Conservation (phyloP, 1,140 invertebrate genomes). For the Cylas formicarius region DNA sequence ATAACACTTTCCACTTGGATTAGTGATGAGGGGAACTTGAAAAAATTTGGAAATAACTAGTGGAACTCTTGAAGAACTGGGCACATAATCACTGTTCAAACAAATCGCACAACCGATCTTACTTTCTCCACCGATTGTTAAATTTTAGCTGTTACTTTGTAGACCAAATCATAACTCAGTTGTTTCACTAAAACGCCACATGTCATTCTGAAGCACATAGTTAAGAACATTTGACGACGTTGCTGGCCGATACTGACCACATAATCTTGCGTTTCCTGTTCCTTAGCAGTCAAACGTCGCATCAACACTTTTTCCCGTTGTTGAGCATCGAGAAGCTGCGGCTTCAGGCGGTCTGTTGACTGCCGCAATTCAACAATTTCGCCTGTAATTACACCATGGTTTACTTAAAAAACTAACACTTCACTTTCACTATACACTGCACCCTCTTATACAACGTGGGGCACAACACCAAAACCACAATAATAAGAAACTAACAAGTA, state of each 20-base stretch:
- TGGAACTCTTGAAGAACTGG: too few species aligned
- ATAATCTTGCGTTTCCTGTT: slow-evolving; percentile 94
- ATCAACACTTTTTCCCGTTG: slow-evolving; percentile 87
- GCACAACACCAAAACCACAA: slow-evolving; percentile 24
- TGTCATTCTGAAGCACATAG: slow-evolving; percentile 18
- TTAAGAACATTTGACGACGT: slow-evolving; percentile 27
- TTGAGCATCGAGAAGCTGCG: slow-evolving; percentile 75
- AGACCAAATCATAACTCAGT: slow-evolving; percentile 4
- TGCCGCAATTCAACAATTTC: slow-evolving; percentile 68
- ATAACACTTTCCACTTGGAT: too few species aligned
- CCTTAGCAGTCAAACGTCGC: slow-evolving; percentile 84
- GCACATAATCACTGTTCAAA: too few species aligned
- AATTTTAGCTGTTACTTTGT: too few species aligned
- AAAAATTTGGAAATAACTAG: too few species aligned
- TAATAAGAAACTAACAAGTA: slow-evolving; percentile 37
- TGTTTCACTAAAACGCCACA: slow-evolving; percentile 10
- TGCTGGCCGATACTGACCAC: slow-evolving; percentile 59
- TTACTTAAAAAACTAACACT: slow-evolving; percentile 18
- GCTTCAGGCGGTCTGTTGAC: slow-evolving; percentile 72
- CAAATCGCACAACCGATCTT: too few species aligned
- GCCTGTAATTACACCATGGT: slow-evolving; percentile 48
- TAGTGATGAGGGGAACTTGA: too few species aligned
- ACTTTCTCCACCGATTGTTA: not conserved
- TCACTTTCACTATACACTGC: slow-evolving; percentile 33
- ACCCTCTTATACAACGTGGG: slow-evolving; percentile 34